Percentiles rank a stretch among this genome's conserved stretches.
Evolutionary conservation across 2,113 vertebrate genomes (phyloP).

Genomic region (Hiodon alosoides): DNA sequence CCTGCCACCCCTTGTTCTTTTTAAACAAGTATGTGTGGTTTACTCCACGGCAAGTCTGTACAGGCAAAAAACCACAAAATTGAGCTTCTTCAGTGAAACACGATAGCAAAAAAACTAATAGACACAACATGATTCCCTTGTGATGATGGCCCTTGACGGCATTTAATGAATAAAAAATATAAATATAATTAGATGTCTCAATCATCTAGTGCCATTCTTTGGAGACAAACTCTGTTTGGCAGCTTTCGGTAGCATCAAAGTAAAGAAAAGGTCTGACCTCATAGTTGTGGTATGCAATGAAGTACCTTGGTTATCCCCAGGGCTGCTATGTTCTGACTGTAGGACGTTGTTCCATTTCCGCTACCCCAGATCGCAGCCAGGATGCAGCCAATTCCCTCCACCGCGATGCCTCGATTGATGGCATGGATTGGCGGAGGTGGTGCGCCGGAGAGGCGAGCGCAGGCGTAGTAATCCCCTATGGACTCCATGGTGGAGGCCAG

Average conservation of each 20-base stretch:
- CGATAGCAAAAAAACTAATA: no score
- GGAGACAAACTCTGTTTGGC: no score
- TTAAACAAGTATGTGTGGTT: neutral
- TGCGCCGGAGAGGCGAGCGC: slow-evolving; percentile 65
- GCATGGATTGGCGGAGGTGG: slow-evolving; percentile 67
- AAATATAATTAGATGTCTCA: no score
- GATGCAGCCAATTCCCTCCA: slow-evolving; percentile 70
- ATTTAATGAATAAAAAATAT: no score
- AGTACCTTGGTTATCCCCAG: slow-evolving; percentile 71
- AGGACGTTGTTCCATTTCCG: slow-evolving; percentile 71
- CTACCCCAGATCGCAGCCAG: slow-evolving; percentile 68
- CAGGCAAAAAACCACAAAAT: no score
- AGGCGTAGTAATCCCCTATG: slow-evolving; percentile 69
- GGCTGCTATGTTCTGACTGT: slow-evolving; percentile 72
- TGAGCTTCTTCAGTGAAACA: no score
- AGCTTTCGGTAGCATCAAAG: no score
- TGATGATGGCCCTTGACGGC: no score
- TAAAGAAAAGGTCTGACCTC: no score
- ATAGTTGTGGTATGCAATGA: neutral
- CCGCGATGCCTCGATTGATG: slow-evolving; percentile 65
- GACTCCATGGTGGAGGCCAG: slow-evolving; percentile 71
- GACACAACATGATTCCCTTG: no score
- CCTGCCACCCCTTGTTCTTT: neutral
- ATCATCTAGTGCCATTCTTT: no score
- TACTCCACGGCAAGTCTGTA: neutral